These are phyloP conservation scores for Galleria mellonella DNA, from an alignment of 1,140 invertebrate genomes.

Conservation along the genomic window DNA sequence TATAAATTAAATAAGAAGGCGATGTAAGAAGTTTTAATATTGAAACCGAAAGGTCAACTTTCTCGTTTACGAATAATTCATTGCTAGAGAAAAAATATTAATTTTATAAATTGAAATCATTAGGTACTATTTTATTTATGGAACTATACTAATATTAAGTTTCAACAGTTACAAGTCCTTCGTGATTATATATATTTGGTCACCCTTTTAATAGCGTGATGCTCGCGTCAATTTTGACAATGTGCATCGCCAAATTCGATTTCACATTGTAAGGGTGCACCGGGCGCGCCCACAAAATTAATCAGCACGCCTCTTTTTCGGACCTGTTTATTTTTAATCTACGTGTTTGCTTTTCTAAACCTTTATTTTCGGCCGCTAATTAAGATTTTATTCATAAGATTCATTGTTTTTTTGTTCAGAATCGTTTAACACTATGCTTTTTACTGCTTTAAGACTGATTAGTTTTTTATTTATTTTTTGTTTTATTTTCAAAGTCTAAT, in stretches of 20 bases:
- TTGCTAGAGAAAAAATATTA: background rate
- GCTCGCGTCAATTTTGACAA: constrained; percentile 54
- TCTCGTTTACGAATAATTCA: too few relatives aligned
- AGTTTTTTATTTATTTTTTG: too few relatives aligned
- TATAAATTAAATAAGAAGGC: too few relatives aligned
- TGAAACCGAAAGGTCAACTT: too few relatives aligned
- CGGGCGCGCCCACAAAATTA: constrained; percentile 51
- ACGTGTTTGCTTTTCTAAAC: constrained; percentile 38
- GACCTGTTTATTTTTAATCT: constrained; percentile 61
- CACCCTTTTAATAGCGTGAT: constrained; percentile 20
- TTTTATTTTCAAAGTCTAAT: too few relatives aligned
- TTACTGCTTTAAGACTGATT: too few relatives aligned
- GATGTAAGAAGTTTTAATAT: too few relatives aligned
- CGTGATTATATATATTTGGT: constrained; percentile 27
- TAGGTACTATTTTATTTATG: background rate
- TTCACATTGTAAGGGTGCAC: constrained; percentile 21
- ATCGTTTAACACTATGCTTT: background rate
- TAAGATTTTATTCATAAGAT: constrained; percentile 70
- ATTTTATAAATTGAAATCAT: background rate
- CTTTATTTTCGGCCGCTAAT: constrained; percentile 44
- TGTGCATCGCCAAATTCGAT: constrained; percentile 45
- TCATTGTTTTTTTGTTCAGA: constrained; percentile 6
- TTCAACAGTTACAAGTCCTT: too few relatives aligned
- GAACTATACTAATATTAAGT: background rate
- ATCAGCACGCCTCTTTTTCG: constrained; percentile 60